A percentile compares a stretch with the other conserved stretches of the same genome.
Evolutionary conservation across 2,888 invertebrate species (phyloP).

Genomic region (Frankliniella fusca): DNA sequence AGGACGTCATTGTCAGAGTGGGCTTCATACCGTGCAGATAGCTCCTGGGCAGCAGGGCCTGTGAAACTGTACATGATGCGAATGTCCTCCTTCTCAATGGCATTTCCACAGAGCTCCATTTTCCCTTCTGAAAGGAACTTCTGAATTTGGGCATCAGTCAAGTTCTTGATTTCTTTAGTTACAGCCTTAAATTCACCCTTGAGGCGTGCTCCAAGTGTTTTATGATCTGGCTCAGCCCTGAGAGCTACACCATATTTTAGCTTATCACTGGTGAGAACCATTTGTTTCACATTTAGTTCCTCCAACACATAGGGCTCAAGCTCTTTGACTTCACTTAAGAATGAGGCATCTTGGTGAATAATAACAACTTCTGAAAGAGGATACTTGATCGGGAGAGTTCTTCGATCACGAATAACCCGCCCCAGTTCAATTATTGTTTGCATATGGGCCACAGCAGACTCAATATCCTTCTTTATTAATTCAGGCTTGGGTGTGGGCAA

Average conservation of each 20-base stretch:
- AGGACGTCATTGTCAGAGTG: slow-evolving; percentile 86
- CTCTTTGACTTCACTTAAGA: slow-evolving; percentile 58
- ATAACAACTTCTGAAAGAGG: slow-evolving; percentile 94
- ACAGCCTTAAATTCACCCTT: slow-evolving; percentile 89
- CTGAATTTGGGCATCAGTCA: slow-evolving; percentile 75
- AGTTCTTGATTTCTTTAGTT: slow-evolving; percentile 70
- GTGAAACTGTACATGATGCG: slow-evolving; percentile 76
- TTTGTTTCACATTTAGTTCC: slow-evolving; percentile 84
- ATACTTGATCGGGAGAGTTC: slow-evolving; percentile 92
- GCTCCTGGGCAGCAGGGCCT: slow-evolving; percentile 55
- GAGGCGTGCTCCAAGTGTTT: slow-evolving; percentile 78
- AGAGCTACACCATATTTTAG: slow-evolving; percentile 85
- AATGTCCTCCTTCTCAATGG: slow-evolving; percentile 71
- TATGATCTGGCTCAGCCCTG: slow-evolving; percentile 92
- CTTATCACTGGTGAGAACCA: slow-evolving; percentile 85
- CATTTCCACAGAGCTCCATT: slow-evolving; percentile 70
- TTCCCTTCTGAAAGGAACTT: slow-evolving; percentile 65
- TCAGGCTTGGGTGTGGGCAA: slow-evolving; percentile 61
- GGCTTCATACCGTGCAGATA: slow-evolving; percentile 75
- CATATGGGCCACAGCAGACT: slow-evolving; percentile 86
- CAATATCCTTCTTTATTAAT: slow-evolving; percentile 79
- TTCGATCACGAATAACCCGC: slow-evolving; percentile 85
- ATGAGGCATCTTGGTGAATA: slow-evolving; percentile 76
- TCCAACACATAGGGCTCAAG: slow-evolving; percentile 82
- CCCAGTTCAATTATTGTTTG: slow-evolving; percentile 93